Evolutionary conservation across 2,113 vertebrate genomes (phyloP).

Genomic region (Camelus bactrianus): DNA sequence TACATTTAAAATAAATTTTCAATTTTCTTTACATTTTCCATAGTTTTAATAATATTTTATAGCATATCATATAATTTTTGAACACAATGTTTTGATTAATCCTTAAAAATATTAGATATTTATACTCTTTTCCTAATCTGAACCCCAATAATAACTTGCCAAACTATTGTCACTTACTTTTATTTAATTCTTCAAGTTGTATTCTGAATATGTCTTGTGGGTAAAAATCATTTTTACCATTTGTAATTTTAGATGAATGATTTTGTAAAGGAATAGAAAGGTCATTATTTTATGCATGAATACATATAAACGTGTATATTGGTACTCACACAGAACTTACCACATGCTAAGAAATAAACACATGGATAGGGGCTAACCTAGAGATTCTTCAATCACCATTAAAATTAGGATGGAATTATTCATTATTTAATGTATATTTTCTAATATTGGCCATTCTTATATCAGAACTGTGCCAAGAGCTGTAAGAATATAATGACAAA

Average conservation of each 20-base stretch:
- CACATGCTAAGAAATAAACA: neutral
- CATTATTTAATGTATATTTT: neutral
- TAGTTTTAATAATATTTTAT: neutral
- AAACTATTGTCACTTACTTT: constrained; percentile 4
- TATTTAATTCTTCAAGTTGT: constrained; percentile 52
- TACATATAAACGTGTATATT: neutral
- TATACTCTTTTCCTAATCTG: neutral
- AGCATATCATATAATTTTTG: neutral
- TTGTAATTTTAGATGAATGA: neutral
- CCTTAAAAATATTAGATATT: constrained; percentile 18
- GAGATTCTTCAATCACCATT: neutral
- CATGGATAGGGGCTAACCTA: neutral
- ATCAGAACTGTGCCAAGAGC: neutral
- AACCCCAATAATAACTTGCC: neutral
- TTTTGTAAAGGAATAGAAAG: neutral
- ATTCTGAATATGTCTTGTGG: neutral
- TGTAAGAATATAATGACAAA: neutral
- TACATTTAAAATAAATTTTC: neutral
- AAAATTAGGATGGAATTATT: neutral
- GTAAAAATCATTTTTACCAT: neutral
- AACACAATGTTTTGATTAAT: neutral
- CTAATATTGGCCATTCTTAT: neutral
- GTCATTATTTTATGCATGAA: neutral
- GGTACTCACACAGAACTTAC: neutral
- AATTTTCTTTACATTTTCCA: neutral